Conservation (phyloP, 2,888 invertebrate genomes). For the Tryphoninae sp. region DNA sequence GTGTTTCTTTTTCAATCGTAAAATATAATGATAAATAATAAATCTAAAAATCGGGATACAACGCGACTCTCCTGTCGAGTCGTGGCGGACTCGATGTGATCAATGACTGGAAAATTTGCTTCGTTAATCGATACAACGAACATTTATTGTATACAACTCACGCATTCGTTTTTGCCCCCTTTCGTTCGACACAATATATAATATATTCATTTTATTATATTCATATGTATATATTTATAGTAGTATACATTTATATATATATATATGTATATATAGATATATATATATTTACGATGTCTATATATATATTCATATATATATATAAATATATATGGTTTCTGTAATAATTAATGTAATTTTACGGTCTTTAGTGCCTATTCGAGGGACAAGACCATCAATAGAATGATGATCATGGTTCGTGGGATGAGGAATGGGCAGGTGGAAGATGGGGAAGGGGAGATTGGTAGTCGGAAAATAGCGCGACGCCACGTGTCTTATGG, state of each 20-base stretch:
- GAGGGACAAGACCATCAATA: conserved; percentile 69
- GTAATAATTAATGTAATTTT: conserved; percentile 47
- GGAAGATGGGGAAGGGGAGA: conserved; percentile 68
- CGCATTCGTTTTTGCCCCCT: conserved; percentile 65
- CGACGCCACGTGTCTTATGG: conserved; percentile 77
- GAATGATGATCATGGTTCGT: conserved; percentile 31
- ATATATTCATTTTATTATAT: conserved; percentile 56
- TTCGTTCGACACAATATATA: conserved; percentile 58
- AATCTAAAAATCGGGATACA: conserved; percentile 12
- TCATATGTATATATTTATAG: conserved; percentile 61
- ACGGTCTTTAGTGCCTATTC: conserved; percentile 66
- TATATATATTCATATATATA: conserved; percentile 38
- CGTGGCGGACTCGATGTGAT: conserved; percentile 14
- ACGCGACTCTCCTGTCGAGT: conserved; percentile 20
- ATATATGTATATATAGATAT: conserved; percentile 38
- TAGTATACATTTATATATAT: conserved; percentile 61
- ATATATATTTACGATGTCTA: conserved; percentile 32
- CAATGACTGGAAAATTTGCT: conserved; percentile 28
- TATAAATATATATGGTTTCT: conserved; percentile 35
- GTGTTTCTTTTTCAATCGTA: conserved; percentile 27
- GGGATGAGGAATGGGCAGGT: neutral
- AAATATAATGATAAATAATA: conserved; percentile 42
- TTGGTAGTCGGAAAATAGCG: conserved; percentile 62
- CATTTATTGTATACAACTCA: conserved; percentile 69
- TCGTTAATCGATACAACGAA: conserved; percentile 38